A percentile compares a stretch with the other conserved stretches of the same genome.
Conservation (phyloP, 2,888 invertebrate species). For the Griposia aprilina region DNA sequence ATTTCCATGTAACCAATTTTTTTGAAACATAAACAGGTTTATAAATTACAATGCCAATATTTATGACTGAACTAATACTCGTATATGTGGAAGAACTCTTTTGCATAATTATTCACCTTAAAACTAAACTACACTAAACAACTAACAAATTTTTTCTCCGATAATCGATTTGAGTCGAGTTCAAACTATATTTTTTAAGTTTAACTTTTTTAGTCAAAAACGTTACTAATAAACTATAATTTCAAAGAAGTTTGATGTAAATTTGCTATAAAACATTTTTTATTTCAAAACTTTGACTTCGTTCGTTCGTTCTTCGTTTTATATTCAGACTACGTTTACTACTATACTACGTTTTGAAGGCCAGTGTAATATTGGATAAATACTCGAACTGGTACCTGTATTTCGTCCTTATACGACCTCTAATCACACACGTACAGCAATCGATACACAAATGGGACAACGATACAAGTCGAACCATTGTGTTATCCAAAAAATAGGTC, state of each 20-base stretch:
- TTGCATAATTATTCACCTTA: neutral
- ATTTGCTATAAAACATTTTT: too few species aligned
- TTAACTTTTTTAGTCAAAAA: too few species aligned
- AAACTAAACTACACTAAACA: neutral
- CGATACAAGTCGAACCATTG: constrained; percentile 53
- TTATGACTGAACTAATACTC: neutral
- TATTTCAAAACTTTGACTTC: too few species aligned
- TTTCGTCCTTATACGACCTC: constrained; percentile 18
- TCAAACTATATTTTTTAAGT: neutral
- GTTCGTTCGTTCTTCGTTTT: too few species aligned
- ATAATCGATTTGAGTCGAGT: neutral
- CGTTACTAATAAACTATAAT: too few species aligned
- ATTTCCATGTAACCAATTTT: constrained; percentile 17
- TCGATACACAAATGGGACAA: constrained; percentile 58
- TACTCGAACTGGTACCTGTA: neutral
- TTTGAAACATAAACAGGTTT: constrained; percentile 2
- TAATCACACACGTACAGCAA: constrained; percentile 46
- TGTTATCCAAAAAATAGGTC: constrained; percentile 69
- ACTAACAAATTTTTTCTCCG: neutral
- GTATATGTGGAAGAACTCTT: constrained; percentile 5
- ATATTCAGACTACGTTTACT: too few species aligned
- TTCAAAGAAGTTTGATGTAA: too few species aligned
- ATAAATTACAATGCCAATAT: constrained; percentile 10
- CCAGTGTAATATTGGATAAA: neutral
- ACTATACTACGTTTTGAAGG: too few species aligned